Percentiles rank a stretch among this genome's conserved stretches.
Conservation (phyloP, 2,797 vertebrate genomes). For the Chelon auratus region DNA sequence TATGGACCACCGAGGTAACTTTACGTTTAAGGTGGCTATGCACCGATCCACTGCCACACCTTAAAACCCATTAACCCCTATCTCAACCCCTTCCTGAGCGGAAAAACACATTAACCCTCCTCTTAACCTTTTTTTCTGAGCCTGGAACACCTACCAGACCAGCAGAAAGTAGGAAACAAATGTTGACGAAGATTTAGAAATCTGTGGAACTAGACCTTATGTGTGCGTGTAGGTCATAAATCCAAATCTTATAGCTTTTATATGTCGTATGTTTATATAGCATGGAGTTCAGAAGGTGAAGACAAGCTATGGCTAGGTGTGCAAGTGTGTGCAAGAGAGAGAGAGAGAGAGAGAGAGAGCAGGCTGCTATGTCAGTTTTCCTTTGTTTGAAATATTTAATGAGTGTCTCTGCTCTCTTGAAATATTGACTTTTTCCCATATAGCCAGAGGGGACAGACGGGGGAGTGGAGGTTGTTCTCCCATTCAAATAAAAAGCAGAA, state of each 20-base stretch:
- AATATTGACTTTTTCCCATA: constrained; percentile 79
- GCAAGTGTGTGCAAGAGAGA: background rate
- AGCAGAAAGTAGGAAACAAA: constrained; percentile 43
- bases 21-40: constrained; percentile 51
- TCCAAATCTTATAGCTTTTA: background rate
- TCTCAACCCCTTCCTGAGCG: constrained; percentile 51
- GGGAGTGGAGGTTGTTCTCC: constrained; percentile 63
- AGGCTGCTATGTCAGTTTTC: constrained; percentile 68
- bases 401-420: constrained; percentile 69
- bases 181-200: constrained; percentile 3
- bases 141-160: constrained; percentile 44
- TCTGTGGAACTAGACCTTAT: background rate
- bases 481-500: constrained; percentile 80
- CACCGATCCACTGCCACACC: constrained; percentile 69
- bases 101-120: constrained; percentile 70
- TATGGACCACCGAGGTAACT: constrained; percentile 57
- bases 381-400: constrained; percentile 85
- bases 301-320: background rate
- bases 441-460: constrained; percentile 61
- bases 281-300: background rate
- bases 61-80: constrained; percentile 73
- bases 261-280: too few relatives aligned
- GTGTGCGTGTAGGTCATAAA: background rate
- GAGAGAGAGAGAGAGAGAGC: constrained; percentile 1
- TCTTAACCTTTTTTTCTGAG: constrained; percentile 55